Conservation (phyloP, 2,797 vertebrate genomes). For the Alouatta caraya region DNA sequence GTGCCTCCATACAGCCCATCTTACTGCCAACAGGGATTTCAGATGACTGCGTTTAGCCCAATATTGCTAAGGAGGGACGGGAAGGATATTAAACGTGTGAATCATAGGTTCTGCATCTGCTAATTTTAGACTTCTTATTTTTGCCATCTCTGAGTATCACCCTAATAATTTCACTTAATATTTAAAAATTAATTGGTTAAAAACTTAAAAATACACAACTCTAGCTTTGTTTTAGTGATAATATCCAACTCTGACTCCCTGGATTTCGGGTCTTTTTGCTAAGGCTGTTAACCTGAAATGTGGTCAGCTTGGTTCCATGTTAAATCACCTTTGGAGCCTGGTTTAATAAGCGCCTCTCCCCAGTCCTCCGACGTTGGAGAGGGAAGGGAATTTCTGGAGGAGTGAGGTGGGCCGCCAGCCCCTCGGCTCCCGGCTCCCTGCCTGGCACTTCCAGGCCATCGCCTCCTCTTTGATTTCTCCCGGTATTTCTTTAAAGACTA, state of each 20-base stretch:
- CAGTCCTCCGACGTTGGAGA: background rate
- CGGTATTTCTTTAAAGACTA: background rate
- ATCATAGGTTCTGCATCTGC: background rate
- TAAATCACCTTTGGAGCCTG: background rate
- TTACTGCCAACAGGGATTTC: background rate
- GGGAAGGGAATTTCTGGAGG: background rate
- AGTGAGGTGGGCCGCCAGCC: fast-evolving
- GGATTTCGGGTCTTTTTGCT: background rate
- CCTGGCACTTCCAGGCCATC: background rate
- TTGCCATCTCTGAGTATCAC: background rate
- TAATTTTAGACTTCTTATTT: background rate
- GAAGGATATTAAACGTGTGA: background rate
- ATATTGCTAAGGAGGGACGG: background rate
- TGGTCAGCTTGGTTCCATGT: background rate
- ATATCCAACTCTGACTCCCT: background rate
- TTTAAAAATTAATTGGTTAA: background rate
- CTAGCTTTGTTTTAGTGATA: background rate
- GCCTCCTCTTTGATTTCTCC: background rate
- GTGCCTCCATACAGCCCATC: background rate
- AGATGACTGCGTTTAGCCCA: background rate
- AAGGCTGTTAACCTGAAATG: background rate
- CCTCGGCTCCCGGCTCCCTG: background rate
- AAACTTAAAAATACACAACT: background rate
- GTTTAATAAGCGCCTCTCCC: background rate
- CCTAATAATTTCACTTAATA: background rate